Conservation (phyloP, 2,113 vertebrate genomes). For the Merops nubicus region DNA sequence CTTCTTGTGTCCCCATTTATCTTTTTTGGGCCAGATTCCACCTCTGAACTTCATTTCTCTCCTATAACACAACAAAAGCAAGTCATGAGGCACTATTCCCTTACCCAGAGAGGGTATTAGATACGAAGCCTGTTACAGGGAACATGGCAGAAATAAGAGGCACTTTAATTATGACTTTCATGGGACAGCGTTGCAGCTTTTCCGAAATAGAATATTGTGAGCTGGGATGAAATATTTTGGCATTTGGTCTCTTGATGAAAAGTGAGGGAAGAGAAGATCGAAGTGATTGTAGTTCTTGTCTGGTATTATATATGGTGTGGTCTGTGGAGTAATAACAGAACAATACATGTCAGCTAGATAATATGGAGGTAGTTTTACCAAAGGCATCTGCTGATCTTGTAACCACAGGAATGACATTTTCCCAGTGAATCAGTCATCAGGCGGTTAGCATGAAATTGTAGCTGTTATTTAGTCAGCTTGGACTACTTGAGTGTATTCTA, state of each 20-base stretch:
- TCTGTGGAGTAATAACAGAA: neutral
- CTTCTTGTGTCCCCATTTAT: neutral
- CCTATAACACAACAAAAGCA: neutral
- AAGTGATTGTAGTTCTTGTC: neutral
- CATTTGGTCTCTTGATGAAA: neutral
- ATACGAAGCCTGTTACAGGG: neutral
- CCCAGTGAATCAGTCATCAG: neutral
- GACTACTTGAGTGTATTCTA: neutral
- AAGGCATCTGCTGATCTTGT: neutral
- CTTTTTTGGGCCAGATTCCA: neutral
- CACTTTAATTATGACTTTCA: neutral
- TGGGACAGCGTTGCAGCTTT: neutral
- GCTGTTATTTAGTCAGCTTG: neutral
- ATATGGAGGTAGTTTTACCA: neutral
- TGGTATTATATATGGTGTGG: neutral
- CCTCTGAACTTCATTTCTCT: neutral
- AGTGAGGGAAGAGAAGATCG: neutral
- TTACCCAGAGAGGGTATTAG: neutral
- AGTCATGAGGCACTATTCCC: neutral
- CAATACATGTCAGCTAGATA: neutral
- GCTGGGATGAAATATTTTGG: neutral
- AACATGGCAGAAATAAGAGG: neutral
- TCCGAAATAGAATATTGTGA: neutral
- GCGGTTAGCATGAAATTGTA: neutral
- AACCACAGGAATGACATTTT: neutral